Percentiles rank a stretch among this genome's conserved stretches.
These are phyloP conservation scores for Theristicus caerulescens DNA, from an alignment of 2,113 vertebrate species.

Conservation along the genomic window DNA sequence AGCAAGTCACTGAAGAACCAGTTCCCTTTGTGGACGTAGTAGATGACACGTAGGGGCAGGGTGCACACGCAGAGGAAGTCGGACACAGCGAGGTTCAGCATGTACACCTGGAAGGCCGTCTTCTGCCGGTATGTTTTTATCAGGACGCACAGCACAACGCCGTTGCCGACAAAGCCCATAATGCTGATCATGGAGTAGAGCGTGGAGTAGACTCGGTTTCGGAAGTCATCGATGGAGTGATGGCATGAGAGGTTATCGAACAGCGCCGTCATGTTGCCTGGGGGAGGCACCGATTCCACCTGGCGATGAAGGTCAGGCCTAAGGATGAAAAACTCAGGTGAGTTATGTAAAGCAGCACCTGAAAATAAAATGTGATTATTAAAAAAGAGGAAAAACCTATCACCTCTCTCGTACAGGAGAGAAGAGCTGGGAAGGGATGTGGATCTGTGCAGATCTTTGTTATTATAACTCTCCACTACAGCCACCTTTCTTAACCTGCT, in stretches of 20 bases:
- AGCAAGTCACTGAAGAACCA: slow-evolving; percentile 89
- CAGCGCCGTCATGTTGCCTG: background rate
- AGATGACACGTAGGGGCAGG: slow-evolving; percentile 87
- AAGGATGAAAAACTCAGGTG: background rate
- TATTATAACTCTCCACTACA: background rate
- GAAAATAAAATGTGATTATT: background rate
- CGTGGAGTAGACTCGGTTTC: slow-evolving; percentile 90
- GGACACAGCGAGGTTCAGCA: slow-evolving; percentile 91
- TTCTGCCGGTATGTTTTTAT: slow-evolving; percentile 80
- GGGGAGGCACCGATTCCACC: background rate
- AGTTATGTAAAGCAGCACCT: background rate
- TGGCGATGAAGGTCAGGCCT: background rate
- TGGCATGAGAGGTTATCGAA: slow-evolving; percentile 40
- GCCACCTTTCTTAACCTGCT: background rate
- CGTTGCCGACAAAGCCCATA: slow-evolving; percentile 86
- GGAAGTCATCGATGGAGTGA: slow-evolving; percentile 86
- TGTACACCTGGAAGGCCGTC: slow-evolving; percentile 90
- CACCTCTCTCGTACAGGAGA: fast-evolving
- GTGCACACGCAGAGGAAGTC: slow-evolving; percentile 92
- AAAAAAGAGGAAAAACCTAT: background rate
- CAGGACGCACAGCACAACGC: slow-evolving; percentile 85
- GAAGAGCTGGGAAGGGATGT: background rate
- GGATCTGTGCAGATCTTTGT: fast-evolving
- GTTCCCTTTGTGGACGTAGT: slow-evolving; percentile 85
- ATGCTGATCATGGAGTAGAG: slow-evolving; percentile 89